Base-by-base conservation (phyloP, 2,797 vertebrate species). In the Bovichtus diacanthus region DNA sequence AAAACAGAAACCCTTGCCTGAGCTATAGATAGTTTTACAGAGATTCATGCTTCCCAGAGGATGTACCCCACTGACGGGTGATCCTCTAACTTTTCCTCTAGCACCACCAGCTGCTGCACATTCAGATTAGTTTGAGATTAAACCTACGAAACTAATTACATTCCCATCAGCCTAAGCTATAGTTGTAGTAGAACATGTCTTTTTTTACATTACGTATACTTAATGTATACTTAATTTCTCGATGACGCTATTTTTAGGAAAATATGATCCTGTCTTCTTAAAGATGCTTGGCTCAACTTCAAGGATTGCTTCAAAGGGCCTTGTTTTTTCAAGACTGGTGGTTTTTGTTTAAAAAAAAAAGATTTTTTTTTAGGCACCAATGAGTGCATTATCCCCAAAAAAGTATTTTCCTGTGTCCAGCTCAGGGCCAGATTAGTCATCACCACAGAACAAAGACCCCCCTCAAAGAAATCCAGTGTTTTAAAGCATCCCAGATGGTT, bases 401-500 rank as follows among this genome's bases (percentile, higher is more conserved):
- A 76, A 72, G 62, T 66, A 4, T 73, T 75, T 80, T 64, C 61
- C 56, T 60, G 46, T 82, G 44, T 73, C 47, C 53, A 53, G 71
- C 68, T 85, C 51, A 39, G 62, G 25, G 69, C 83, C 61, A 74
- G 56, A 88, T 88, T 81, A 86, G 64, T 84, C 68, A 76, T 81
- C 83, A 72, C 51, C 49, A 62, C 69, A 47, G 71, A 85, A 91
- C 82, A 91, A 86, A 85, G 77, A 87, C 85, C 82, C 76, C 79
- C 62, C 60, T 80, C 70, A 72, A 84, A 80, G 78, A 85, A 87
- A 89, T 85, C 69, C 72, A 78, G 51, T 80, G 82, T 87, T 88
- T 91, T 85, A 76, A 56, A 85, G 43, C 82, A 69, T 81, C 76
- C 85, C 92, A 93, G 92, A 93, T 93, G 93, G 89, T 87, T 94